Base-by-base conservation (phyloP, 1,140 invertebrate species). In the Rhagoletis pomonella region DNA sequence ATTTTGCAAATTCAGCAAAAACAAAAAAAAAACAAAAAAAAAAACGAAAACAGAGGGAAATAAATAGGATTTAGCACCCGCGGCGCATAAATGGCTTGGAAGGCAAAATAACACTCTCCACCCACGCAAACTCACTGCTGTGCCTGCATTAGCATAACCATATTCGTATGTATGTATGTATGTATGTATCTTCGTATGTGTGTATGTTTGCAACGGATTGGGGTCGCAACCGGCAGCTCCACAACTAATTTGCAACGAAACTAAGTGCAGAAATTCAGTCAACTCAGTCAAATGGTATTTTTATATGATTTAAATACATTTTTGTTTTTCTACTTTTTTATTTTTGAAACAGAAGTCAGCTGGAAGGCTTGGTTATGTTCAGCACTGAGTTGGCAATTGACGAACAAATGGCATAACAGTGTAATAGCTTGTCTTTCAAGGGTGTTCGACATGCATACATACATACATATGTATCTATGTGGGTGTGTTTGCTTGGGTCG, bases 261-360 rank as follows among this genome's bases (percentile, higher is more conserved):
- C n/a, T 19, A 81, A 50, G 55, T 81, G 73, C 73, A 3, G 17
- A 81, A 81, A 81, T 9, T 81, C 73, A 81, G 73, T 81, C 5
- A 81, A 81, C 73, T 81, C 6, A 81, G 42, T 29, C 73, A 81
- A 81, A 81, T 81, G 73, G 47, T 2, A 55, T 55, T 81, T 55
- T 81, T 81, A 81, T 81, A 81, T 81, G 73, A 81, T 81, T 81
- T 81, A 81, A 81, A 81, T 81, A 55, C 5, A 55, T 81, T 50
- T 55, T 81, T 81, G 17, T 3, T 6, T 50, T 50, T 55, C 4
- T 62, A 14, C 60, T n/a, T 14, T 62, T 14, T 14, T 62, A 7
- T 62, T 7, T 4, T 17, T 62, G 60, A 14, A 14, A 62, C 60
- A 55, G n/a, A 81, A 81, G n/a, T 9, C 14, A 47, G n/a, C 17